These are phyloP conservation scores for Celastrina argiolus DNA, from an alignment of 2,888 invertebrate genomes.

Conservation along the genomic window DNA sequence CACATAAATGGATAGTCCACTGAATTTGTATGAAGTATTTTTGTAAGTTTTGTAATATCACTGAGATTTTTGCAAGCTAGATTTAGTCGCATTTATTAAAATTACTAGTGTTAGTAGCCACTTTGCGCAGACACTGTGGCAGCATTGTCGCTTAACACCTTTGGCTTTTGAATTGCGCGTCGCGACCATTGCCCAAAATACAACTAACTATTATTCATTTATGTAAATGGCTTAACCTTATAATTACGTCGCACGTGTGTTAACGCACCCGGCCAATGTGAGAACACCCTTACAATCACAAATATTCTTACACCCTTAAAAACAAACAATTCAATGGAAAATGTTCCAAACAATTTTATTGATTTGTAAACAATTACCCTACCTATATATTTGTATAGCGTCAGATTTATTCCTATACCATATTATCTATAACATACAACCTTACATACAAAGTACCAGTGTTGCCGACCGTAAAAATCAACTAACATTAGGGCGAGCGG, in stretches of 20 bases:
- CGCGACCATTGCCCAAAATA: too few species aligned
- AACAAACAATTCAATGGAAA: neutral
- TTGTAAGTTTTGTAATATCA: too few species aligned
- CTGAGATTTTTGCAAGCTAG: too few species aligned
- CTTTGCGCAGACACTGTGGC: too few species aligned
- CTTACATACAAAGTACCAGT: neutral
- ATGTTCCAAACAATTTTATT: neutral
- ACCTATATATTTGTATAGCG: slow-evolving; percentile 16
- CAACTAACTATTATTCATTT: too few species aligned
- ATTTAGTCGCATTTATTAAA: too few species aligned
- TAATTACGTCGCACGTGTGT: neutral
- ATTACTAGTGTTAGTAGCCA: too few species aligned
- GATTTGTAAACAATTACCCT: neutral
- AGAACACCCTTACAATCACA: neutral
- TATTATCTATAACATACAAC: slow-evolving; percentile 21
- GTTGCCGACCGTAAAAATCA: slow-evolving; percentile 15
- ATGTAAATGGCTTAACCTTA: too few species aligned
- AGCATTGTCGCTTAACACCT: too few species aligned
- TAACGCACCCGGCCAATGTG: neutral
- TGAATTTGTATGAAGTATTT: too few species aligned
- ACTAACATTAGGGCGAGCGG: slow-evolving; percentile 8
- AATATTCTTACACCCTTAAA: neutral
- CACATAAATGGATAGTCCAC: too few species aligned
- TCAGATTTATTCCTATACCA: slow-evolving; percentile 7
- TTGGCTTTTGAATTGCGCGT: too few species aligned